phyloP scores from a whole-genome alignment of 2,888 invertebrate species.

The Drosophila parthenogenetica region DNA sequence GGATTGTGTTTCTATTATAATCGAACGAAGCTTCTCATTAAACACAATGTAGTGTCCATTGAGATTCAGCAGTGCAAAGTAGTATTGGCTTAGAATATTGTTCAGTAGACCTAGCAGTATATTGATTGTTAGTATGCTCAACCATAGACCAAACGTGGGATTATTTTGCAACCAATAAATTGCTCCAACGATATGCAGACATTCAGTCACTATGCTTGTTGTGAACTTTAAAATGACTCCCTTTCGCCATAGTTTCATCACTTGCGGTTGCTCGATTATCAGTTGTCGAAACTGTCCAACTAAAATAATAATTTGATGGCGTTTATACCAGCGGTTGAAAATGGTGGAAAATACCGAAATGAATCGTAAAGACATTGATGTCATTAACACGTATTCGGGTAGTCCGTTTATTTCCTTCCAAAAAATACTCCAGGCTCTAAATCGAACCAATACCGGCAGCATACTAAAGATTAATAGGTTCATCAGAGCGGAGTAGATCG shows the following conservation, averaged over 20 bases:
- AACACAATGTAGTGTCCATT: constrained; percentile 57
- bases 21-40: constrained; percentile 43
- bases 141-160: background rate
- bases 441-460: constrained; percentile 19
- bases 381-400: constrained; percentile 30
- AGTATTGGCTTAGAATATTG: constrained; percentile 46
- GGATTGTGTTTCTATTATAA: constrained; percentile 26
- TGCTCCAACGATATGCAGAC: background rate
- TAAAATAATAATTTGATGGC: constrained; percentile 37
- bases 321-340: constrained; percentile 49
- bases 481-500: constrained; percentile 26
- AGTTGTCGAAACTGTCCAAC: constrained; percentile 12
- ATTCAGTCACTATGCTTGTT: constrained; percentile 1
- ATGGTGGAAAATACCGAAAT: constrained; percentile 34
- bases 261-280: constrained; percentile 32
- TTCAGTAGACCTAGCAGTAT: constrained; percentile 44
- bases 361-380: constrained; percentile 17
- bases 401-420: constrained; percentile 16
- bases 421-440: constrained; percentile 16
- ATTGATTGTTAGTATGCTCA: background rate
- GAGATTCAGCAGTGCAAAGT: constrained; percentile 41
- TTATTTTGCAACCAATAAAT: background rate
- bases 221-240: constrained; percentile 46
- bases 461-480: constrained; percentile 7
- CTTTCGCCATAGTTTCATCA: constrained; percentile 41